These are phyloP conservation scores for Semnornis frantzii DNA, from an alignment of 2,113 vertebrate species.

Conservation along the genomic window DNA sequence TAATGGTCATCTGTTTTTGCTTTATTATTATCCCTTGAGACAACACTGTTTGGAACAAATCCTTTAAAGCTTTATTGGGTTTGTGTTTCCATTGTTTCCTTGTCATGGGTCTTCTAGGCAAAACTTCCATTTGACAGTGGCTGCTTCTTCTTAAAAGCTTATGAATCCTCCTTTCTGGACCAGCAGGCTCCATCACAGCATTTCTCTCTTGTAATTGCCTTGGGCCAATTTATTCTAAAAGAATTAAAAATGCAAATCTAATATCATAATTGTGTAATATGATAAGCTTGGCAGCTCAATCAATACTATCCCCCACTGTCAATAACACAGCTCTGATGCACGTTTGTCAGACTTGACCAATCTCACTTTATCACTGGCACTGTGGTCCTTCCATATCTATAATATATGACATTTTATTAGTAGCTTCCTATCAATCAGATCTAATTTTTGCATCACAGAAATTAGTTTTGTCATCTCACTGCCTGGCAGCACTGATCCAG, in stretches of 20 bases:
- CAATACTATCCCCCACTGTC: slow-evolving; percentile 79
- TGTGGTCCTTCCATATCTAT: slow-evolving; percentile 66
- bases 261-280: slow-evolving; percentile 86
- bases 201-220: slow-evolving; percentile 73
- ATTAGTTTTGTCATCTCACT: slow-evolving; percentile 57
- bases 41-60: not conserved
- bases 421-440: slow-evolving; percentile 72
- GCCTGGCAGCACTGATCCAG: slow-evolving; percentile 32
- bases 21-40: not conserved
- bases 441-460: slow-evolving; percentile 61
- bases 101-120: slow-evolving; percentile 18
- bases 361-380: slow-evolving; percentile 86
- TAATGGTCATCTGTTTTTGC: not conserved
- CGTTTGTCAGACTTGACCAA: slow-evolving; percentile 77
- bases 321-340: slow-evolving; percentile 66
- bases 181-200: slow-evolving; percentile 74
- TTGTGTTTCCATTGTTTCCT: slow-evolving; percentile 40
- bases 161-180: slow-evolving; percentile 42
- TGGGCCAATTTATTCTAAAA: slow-evolving; percentile 80
- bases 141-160: slow-evolving; percentile 73
- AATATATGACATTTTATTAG: slow-evolving; percentile 77
- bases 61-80: slow-evolving; percentile 12
- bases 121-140: slow-evolving; percentile 59
- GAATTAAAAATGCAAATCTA: slow-evolving; percentile 94
- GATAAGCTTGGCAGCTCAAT: slow-evolving; percentile 84